Base-by-base conservation (phyloP, 1,140 invertebrate genomes). In the Bombus picipes region DNA sequence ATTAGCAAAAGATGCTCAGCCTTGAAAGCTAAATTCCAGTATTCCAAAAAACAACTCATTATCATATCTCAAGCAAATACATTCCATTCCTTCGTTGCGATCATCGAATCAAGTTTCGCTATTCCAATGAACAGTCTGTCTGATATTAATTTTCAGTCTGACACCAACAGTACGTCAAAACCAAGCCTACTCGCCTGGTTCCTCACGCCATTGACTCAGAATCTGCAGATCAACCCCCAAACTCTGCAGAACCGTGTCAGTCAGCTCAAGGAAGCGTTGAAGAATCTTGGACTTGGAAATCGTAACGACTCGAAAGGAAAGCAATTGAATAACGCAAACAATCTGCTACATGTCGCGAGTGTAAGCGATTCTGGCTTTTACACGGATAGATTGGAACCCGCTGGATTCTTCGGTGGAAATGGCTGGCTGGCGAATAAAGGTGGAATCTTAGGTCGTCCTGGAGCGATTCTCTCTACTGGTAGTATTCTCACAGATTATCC, bases 401-500 rank as follows among this genome's bases (percentile, higher is more conserved):
- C 88, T n/a, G 94, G 94, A 13, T 90, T 94, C 78, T 85, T 94
- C 34, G 90, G 89, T 25, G 94, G 94, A 12, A 94, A 94, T 57
- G 94, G 94, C 28, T 94, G 93, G 94, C 91, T 94, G 39, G 89
- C 94, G 6, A 94, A 94, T 65, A 94, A 94, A 68, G 94, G 94
- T 2, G 94, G 94, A 18, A 89, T 94, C 78, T 85, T 94, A 1
- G 94, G 94, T 12, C 93, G 92, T 13, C 94, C 94, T 25, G 94
- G 94, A 3, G 92, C 92, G 1, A 91, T 94, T 88, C 62, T 94
- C 0, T 94, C 94, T 0, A 94, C 94, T 0, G 94, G 94, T 6
- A 93, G 92, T 78, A 65, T 94, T 1, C 85, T 94, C 13, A 94
- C 94, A 4, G 94, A 94, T 88, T 94, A 94, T 86, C 93, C 94